Evolutionary conservation across 2,888 invertebrate genomes (phyloP).

Genomic region (Cosmopolites sordidus): DNA sequence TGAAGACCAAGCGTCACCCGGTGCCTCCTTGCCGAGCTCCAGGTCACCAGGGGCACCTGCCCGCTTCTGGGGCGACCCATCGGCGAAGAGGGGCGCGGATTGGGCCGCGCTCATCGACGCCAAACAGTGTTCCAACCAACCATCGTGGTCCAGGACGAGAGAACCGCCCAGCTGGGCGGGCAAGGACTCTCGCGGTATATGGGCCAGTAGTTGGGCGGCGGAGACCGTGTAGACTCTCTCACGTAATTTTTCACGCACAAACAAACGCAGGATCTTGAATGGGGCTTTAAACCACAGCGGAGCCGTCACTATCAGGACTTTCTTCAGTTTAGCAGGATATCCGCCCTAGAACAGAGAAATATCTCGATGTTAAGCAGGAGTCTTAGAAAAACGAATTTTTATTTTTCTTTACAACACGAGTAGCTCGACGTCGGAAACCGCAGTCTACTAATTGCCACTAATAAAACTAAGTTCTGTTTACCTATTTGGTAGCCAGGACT

Average conservation of each 20-base stretch:
- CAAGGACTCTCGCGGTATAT: conserved; percentile 86
- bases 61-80: conserved; percentile 42
- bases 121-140: conserved; percentile 67
- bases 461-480: neutral
- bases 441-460: neutral
- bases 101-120: conserved; percentile 71
- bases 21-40: conserved; percentile 43
- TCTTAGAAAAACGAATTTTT: no score
- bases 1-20: conserved; percentile 50
- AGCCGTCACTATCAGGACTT: conserved; percentile 94
- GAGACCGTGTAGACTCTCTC: conserved; percentile 95
- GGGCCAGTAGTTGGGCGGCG: conserved; percentile 80
- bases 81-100: neutral
- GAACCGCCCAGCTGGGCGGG: conserved; percentile 86
- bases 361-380: no score
- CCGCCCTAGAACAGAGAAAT: conserved; percentile 70
- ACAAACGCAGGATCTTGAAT: conserved; percentile 89
- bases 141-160: conserved; percentile 81
- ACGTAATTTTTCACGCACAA: conserved; percentile 91
- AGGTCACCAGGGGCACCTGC: conserved; percentile 51
- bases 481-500: neutral
- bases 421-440: neutral
- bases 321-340: conserved; percentile 94
- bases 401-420: neutral
- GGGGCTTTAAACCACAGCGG: conserved; percentile 98